Evolutionary conservation across 2,113 vertebrate genomes (phyloP).

Genomic region (Mobula hypostoma): DNA sequence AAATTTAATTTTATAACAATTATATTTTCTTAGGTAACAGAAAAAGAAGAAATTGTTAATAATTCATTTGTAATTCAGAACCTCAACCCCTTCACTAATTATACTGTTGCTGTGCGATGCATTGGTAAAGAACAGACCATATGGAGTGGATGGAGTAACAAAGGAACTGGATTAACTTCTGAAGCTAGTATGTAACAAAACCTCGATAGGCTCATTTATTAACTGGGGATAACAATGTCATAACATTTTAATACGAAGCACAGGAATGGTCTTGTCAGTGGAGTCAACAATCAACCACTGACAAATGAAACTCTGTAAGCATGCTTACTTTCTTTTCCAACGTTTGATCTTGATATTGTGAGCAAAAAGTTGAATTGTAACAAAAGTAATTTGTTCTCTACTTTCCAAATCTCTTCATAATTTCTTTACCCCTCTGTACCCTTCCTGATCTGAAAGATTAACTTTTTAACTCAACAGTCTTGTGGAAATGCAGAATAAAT

Average conservation of each 20-base stretch:
- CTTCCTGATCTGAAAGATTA: background rate
- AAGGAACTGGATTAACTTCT: constrained; percentile 45
- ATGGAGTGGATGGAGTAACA: constrained; percentile 63
- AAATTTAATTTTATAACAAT: background rate
- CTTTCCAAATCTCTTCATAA: background rate
- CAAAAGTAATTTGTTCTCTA: background rate
- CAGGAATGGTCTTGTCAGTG: background rate
- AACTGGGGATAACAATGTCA: background rate
- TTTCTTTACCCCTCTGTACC: background rate
- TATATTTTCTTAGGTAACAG: constrained; percentile 2
- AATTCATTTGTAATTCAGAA: constrained; percentile 9
- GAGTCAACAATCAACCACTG: background rate
- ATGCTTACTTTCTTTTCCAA: background rate
- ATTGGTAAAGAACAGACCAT: constrained; percentile 40
- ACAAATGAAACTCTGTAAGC: background rate
- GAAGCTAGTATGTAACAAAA: constrained; percentile 47
- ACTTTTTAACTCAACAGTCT: background rate
- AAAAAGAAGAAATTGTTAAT: background rate
- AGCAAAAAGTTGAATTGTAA: background rate
- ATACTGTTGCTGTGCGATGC: constrained; percentile 50
- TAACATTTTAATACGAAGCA: background rate
- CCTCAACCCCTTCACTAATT: constrained; percentile 46
- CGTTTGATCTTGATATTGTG: background rate
- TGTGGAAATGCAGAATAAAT: background rate
- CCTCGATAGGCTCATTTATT: background rate